phyloP scores from a whole-genome alignment of 2,797 vertebrate species.

The Coregonus ussuriensis region DNA sequence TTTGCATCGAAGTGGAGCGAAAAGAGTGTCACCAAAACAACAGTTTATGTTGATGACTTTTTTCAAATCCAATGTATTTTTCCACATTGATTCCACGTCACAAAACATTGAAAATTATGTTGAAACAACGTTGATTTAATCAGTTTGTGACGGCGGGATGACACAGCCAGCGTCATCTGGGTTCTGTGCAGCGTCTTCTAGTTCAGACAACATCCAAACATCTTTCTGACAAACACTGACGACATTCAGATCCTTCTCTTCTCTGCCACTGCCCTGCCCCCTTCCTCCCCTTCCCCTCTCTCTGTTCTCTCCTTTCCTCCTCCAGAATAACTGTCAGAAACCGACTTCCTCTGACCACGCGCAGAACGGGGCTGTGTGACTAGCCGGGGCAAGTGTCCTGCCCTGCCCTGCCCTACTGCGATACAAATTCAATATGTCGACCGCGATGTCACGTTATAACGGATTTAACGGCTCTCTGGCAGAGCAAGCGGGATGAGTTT shows the following conservation, averaged over 20 bases:
- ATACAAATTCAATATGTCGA: constrained; percentile 21
- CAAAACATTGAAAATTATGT: no score
- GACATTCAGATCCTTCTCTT: background rate
- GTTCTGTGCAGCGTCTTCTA: background rate
- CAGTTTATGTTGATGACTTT: no score
- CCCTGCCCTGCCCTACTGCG: constrained; percentile 24
- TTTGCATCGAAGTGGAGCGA: no score
- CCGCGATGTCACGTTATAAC: background rate
- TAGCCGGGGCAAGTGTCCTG: constrained; percentile 3
- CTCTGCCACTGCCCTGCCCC: background rate
- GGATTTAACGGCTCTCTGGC: background rate
- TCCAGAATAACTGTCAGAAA: constrained; percentile 42
- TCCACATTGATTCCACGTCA: no score
- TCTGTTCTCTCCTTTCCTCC: constrained; percentile 31
- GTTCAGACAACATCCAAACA: background rate
- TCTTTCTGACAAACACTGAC: background rate
- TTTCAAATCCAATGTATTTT: no score
- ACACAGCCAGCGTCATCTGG: no score
- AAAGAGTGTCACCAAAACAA: no score
- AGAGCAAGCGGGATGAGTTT: background rate
- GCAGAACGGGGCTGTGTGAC: constrained; percentile 17
- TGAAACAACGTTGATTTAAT: no score
- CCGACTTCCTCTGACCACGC: constrained; percentile 46
- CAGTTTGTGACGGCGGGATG: no score
- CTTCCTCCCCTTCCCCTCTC: background rate